phyloP scores from a whole-genome alignment of 2,113 vertebrate species.

The Cebidichthys violaceus region DNA sequence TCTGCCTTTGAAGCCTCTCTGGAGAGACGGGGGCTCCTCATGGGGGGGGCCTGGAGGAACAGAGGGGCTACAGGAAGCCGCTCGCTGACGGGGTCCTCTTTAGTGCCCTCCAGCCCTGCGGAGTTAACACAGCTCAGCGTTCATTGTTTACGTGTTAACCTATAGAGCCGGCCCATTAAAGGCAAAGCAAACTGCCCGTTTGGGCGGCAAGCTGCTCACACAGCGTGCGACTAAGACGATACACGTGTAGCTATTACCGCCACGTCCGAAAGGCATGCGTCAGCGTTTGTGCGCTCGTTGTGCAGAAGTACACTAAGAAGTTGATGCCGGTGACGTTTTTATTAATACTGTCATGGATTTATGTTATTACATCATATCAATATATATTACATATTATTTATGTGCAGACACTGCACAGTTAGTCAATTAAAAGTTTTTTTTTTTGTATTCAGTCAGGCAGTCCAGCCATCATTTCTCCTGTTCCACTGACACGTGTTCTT shows the following conservation, averaged over 20 bases:
- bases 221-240: neutral
- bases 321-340: slow-evolving; percentile 30
- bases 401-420: slow-evolving; percentile 21
- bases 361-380: no score
- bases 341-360: slow-evolving; percentile 43
- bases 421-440: slow-evolving; percentile 45
- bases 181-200: slow-evolving; percentile 22
- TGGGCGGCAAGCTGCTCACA: slow-evolving; percentile 22
- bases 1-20: slow-evolving; percentile 78
- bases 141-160: slow-evolving; percentile 39
- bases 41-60: slow-evolving; percentile 62
- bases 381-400: no score
- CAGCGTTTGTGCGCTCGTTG: slow-evolving; percentile 20
- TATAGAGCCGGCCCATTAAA: slow-evolving; percentile 30
- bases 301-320: slow-evolving; percentile 41
- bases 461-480: slow-evolving; percentile 18
- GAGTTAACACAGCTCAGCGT: slow-evolving; percentile 31
- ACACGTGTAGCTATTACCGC: slow-evolving; percentile 5
- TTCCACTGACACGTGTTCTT: slow-evolving; percentile 43
- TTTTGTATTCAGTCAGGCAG: slow-evolving; percentile 15
- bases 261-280: slow-evolving; percentile 4
- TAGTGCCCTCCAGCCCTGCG: slow-evolving; percentile 45
- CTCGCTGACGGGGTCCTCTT: slow-evolving; percentile 48
- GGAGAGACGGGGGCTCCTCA: slow-evolving; percentile 54
- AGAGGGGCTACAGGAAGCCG: slow-evolving; percentile 67